Evolutionary conservation across 2,113 vertebrate genomes (phyloP), one percentile per base, ranked within the genome.

Genomic region (Pungitius pungitius): DNA sequence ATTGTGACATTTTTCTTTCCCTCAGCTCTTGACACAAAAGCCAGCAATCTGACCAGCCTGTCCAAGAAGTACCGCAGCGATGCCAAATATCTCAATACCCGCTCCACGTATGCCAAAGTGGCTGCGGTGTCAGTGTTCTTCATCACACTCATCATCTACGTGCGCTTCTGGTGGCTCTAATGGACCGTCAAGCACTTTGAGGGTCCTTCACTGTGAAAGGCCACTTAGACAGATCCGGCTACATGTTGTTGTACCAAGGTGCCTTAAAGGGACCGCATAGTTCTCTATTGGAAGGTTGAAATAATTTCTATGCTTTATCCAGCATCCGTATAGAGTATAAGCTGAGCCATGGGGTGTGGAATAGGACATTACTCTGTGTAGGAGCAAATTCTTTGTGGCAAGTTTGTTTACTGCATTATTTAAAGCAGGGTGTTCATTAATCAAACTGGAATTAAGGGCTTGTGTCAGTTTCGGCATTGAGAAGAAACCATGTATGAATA

Each of bases 161-260:
- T 98, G 77, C 95, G 96, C 4, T 99, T 99, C 93, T 99, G 97
- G 97, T 99, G 97, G 98, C 95, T 99, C 90, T 99, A 94, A 99
- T 79, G 37, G 69, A 64, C 24, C 43, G 18, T 52, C 6, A 26
- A 57, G 68, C 57, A 79, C 66, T 55, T 56, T 14, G 1, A 39
- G 9, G 42, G 6, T 1, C 26, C 51, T 56, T 62, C 15, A 27
- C 24, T 33, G 27, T 0, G 56, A 37, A 58, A 64, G 18, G 9
- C 1, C 27, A n/a, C 76, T 62, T 47, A 52, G 61, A 66, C 27
- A 26, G 11, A 39, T 33, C 14, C 18, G n/a, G 14, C 66, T 64
- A 57, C 61, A 37, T 58, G 52, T 65, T 14, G 39, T 35, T 35
- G 6, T 17, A 20, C 20, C 69, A 61, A 59, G 63, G 67, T 77